Conservation (phyloP, 2,797 vertebrate species). For the Oophaga sylvatica region DNA sequence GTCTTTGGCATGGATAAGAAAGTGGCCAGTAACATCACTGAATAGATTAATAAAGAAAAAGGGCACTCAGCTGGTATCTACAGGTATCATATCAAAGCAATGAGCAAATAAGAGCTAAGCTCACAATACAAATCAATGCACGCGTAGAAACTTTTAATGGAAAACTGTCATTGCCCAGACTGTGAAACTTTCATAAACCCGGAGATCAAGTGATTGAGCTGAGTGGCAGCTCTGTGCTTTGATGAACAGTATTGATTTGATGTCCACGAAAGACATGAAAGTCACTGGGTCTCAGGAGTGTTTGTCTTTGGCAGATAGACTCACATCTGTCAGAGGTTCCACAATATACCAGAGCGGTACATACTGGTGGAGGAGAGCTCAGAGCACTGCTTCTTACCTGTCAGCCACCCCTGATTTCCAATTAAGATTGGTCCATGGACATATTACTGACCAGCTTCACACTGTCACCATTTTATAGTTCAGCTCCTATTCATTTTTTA, state of each 20-base stretch:
- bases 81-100: slow-evolving; percentile 56
- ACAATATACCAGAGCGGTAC: slow-evolving; percentile 23
- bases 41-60: slow-evolving; percentile 44
- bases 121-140: slow-evolving; percentile 56
- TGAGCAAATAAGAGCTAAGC: slow-evolving; percentile 41
- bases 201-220: slow-evolving; percentile 50
- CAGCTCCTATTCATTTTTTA: background rate
- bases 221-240: slow-evolving; percentile 57
- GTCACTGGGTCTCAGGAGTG: slow-evolving; percentile 43
- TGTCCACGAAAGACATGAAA: slow-evolving; percentile 54
- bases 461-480: background rate
- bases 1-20: background rate
- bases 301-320: slow-evolving; percentile 53
- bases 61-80: slow-evolving; percentile 13
- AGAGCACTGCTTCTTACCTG: background rate
- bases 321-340: slow-evolving; percentile 22
- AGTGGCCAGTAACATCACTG: background rate
- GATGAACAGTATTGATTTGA: slow-evolving; percentile 61
- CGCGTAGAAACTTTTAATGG: slow-evolving; percentile 55
- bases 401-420: background rate
- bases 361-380: background rate
- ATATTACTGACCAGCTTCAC: background rate
- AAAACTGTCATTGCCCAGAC: slow-evolving; percentile 55
- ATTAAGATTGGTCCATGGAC: slow-evolving; percentile 14
- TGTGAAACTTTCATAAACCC: slow-evolving; percentile 60